phyloP scores from a whole-genome alignment of 2,888 invertebrate species.

The Rotaria magnacalcarata region DNA sequence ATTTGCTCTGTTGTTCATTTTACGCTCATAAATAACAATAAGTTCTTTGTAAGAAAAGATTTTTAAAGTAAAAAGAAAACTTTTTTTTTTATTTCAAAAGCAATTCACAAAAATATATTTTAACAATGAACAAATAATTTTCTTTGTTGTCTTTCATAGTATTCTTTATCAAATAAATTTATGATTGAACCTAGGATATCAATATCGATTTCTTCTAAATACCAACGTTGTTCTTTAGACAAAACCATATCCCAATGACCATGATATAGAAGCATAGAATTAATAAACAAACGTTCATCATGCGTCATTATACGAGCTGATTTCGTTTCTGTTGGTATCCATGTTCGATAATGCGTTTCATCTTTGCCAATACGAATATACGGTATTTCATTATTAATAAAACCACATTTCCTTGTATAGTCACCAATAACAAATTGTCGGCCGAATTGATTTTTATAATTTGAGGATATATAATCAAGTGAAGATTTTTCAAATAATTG shows the following conservation, averaged over 20 bases:
- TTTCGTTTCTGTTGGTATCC: neutral
- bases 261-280: constrained; percentile 1
- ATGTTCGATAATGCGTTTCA: neutral
- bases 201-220: neutral
- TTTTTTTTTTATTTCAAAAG: neutral
- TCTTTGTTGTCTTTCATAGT: constrained; percentile 18
- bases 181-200: neutral
- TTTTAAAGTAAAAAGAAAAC: too few species aligned
- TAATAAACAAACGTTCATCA: constrained; percentile 12
- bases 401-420: neutral
- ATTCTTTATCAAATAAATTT: neutral
- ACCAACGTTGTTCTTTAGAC: neutral
- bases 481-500: constrained; percentile 22
- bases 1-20: too few species aligned
- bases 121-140: constrained; percentile 10
- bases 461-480: neutral
- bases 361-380: neutral
- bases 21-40: too few species aligned
- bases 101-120: neutral
- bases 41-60: too few species aligned
- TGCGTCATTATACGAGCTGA: neutral
- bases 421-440: neutral
- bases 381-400: neutral
- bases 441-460: neutral
- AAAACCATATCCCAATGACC: neutral